Percentiles rank a stretch among this genome's conserved stretches.
These are phyloP conservation scores for Umimayanthus kanabou DNA, from an alignment of 92 coral and sea anemone species.

Conservation along the genomic window DNA sequence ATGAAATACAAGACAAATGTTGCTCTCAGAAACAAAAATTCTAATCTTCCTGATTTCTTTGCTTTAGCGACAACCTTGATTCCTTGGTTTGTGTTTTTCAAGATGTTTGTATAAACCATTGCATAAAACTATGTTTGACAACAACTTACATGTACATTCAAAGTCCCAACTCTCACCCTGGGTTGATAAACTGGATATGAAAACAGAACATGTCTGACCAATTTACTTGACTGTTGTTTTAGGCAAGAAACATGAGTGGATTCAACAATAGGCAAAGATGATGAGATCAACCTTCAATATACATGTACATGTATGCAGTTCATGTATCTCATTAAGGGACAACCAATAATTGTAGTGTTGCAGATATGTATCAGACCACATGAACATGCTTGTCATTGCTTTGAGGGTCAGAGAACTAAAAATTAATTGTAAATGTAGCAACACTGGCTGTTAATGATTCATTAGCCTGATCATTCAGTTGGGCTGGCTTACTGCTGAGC, in stretches of 20 bases:
- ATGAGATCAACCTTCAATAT: not conserved
- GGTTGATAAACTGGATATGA: not conserved
- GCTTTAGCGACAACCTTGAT: too few species aligned
- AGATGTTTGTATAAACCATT: too few species aligned
- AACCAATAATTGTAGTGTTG: not conserved
- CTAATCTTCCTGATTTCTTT: too few species aligned
- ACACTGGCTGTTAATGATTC: not conserved
- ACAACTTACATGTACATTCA: not conserved
- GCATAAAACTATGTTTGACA: too few species aligned
- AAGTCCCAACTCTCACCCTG: too few species aligned
- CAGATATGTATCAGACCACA: not conserved
- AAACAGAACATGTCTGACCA: not conserved
- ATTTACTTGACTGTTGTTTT: not conserved
- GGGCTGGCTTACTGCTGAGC: not conserved
- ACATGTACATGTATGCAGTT: too few species aligned
- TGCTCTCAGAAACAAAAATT: too few species aligned
- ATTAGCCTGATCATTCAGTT: not conserved
- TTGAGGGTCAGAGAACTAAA: not conserved
- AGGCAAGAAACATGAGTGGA: slow-evolving; percentile 88
- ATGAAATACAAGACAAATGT: too few species aligned
- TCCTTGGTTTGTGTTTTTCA: too few species aligned
- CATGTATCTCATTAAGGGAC: not conserved
- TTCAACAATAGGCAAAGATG: slow-evolving; percentile 75
- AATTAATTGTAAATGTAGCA: too few species aligned
- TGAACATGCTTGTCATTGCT: not conserved